These are phyloP conservation scores for Cathartes aura DNA, from an alignment of 2,113 vertebrate genomes.

Conservation along the genomic window DNA sequence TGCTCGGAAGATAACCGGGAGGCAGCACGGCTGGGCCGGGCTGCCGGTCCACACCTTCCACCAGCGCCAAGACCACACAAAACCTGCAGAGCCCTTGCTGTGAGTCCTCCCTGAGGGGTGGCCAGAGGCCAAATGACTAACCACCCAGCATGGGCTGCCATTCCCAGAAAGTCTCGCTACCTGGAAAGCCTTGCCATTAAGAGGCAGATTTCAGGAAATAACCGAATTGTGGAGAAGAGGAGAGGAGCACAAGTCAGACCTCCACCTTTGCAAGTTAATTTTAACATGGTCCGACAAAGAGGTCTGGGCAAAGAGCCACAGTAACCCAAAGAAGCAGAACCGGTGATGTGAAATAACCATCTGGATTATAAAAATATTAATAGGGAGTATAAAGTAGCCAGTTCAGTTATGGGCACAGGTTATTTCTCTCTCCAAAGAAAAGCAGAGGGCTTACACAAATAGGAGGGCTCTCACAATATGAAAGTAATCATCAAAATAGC, in stretches of 20 bases:
- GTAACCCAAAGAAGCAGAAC: not conserved
- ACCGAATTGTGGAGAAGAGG: not conserved
- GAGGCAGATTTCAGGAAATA: conserved; percentile 18
- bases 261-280: not conserved
- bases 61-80: not conserved
- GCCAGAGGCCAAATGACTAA: conserved; percentile 28
- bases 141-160: not conserved
- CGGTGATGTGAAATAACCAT: not conserved
- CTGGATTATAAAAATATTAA: not conserved
- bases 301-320: not conserved
- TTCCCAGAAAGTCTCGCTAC: conserved; percentile 56
- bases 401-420: not conserved
- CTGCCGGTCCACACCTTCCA: not conserved
- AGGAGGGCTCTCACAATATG: not conserved
- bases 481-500: not conserved
- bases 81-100: not conserved
- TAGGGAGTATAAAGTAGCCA: not conserved
- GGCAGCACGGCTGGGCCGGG: not conserved
- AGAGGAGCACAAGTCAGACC: not conserved
- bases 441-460: not conserved
- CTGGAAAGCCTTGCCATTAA: conserved; percentile 12
- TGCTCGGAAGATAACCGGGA: not conserved
- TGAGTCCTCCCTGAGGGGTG: not conserved
- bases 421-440: not conserved
- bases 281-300: not conserved